Base-by-base conservation (phyloP, 2,888 invertebrate species). In the Eurytoma californica region DNA sequence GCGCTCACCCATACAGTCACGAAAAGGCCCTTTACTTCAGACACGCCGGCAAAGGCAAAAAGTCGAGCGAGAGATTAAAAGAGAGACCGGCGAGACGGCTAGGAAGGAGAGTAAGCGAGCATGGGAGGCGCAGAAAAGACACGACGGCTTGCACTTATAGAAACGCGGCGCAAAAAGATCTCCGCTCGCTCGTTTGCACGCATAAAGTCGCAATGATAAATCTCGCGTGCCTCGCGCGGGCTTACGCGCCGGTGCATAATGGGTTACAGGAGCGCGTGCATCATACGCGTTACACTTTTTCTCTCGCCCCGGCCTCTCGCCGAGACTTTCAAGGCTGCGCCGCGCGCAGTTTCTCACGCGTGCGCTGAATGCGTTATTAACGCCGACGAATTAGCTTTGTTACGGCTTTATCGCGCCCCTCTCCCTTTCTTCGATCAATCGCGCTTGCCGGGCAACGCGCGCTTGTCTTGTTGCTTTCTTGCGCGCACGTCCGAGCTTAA, bases 201-300 rank as follows among this genome's bases (percentile, higher is more conserved):
- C 77, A 83, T 82, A 80, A 82, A 83, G 82, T 77, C 55, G 78
- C 61, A 73, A 82, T 73, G 80, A 75, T 72, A 68, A 77, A 57
- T 74, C 82, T 66, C 80, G 47, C 69, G 39, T 61, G 72, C 65
- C 53, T 51, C 53, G 30, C 12, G 39, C 39, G 58, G 58, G 61
- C 67, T 77, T 61, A 68, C 74, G 78, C 73, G 73, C 13, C 74
- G 73, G 69, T 68, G 79, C 69, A 79, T 79, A 79, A 79, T 79
- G 74, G 73, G 61, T 67, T 67, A 72, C 63, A 16, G 55, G 74
- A 61, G 69, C 24, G 14, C 51, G 51, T 20, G 51, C 47, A 24
- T 14, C 2, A 28, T 55, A 28, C 58, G 72, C 63, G 61, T 63
- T 30, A 18, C 49, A 60, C 60, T 74, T 74, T 67, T 67, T 30